Base-by-base conservation (phyloP, 2,888 invertebrate species). In the Parapristionchus giblindavisi region DNA sequence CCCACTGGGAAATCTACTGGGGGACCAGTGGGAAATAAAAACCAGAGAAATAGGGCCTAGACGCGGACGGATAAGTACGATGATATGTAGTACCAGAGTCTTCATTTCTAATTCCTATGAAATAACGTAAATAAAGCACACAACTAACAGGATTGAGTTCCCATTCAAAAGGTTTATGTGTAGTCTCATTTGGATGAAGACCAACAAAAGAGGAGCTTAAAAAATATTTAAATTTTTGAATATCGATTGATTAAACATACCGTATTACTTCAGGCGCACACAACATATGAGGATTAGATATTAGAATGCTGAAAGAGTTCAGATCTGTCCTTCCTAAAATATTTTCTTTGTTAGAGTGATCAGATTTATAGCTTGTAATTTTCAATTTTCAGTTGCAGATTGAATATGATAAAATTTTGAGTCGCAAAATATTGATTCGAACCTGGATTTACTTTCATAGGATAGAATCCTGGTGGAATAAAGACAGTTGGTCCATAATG, bases 181-280 rank as follows among this genome's bases (percentile, higher is more conserved):
- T 24, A 2, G n/a, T 17, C 21, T 63, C 63, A 21, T 40, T 29
- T 2, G 63, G 63, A 11, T 40, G 2, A 2, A 21, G 38, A 2
- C 63, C 63, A 11, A 17, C 40, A 14, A 40, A 63, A 17, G 34
- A 14, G 17, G 63, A 38, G 21, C 63, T 63, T 38, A 63, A 40
- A 40, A 5, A n/a, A 38, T 21, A 60, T 36, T 11, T 21, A 4
- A 58, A 54, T 24, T 54, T 3, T 27, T 17, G 43, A 43, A 43
- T 43, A 43, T 17, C 4, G 4, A 56, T 29, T 56, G 27, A 27
- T 29, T 27, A 60, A 34, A 60, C 63, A 17, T 29, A 63, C 63
- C 63, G 38, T 8, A 63, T 43, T 63, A 40, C 63, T 14, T 63
- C 14, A 11, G 63, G 63, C 27, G 43, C 63, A 40, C 63, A 40